A percentile compares a stretch with the other conserved stretches of the same genome.
These are phyloP conservation scores for Romanogobio albipinnatus DNA, from an alignment of 2,113 vertebrate species.

Conservation along the genomic window DNA sequence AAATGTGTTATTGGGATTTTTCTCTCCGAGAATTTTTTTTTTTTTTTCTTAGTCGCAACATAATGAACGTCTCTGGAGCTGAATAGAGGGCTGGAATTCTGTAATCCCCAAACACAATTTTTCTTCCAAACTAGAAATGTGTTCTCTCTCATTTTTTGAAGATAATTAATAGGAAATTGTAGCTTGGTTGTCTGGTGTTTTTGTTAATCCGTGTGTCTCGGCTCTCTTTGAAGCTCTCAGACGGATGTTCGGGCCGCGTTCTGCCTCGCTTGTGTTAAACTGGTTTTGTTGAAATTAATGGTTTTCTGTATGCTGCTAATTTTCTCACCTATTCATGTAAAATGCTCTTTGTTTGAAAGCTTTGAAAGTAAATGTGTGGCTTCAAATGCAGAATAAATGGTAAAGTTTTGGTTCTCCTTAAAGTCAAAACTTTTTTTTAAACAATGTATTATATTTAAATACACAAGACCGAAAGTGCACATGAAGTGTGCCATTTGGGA, in stretches of 20 bases:
- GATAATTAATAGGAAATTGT: conserved; percentile 58
- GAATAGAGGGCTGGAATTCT: conserved; percentile 14
- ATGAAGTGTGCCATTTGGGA: no score
- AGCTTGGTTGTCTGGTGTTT: conserved; percentile 48
- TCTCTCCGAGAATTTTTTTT: conserved; percentile 46
- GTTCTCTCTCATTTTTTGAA: conserved; percentile 46
- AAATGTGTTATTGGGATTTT: conserved; percentile 18
- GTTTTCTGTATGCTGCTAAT: conserved; percentile 32
- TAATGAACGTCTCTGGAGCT: conserved; percentile 48
- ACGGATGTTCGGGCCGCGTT: conserved; percentile 32
- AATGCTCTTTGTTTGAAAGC: conserved; percentile 41
- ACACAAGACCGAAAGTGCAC: no score
- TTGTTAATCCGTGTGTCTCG: conserved; percentile 55
- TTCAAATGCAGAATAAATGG: conserved; percentile 1
- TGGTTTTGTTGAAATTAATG: conserved; percentile 52
- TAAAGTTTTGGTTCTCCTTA: background rate
- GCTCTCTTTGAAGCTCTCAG: conserved; percentile 48
- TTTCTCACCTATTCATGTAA: conserved; percentile 32
- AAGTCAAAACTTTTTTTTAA: conserved; percentile 1
- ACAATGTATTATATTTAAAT: background rate
- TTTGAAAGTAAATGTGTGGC: background rate
- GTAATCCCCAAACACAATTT: conserved; percentile 42
- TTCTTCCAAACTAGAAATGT: conserved; percentile 48
- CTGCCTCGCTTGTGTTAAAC: conserved; percentile 46
- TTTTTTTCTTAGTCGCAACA: background rate